A percentile compares a stretch with the other conserved stretches of the same genome.
These are phyloP conservation scores for Drosophila kokeensis DNA, from an alignment of 2,888 invertebrate species.

Conservation along the genomic window DNA sequence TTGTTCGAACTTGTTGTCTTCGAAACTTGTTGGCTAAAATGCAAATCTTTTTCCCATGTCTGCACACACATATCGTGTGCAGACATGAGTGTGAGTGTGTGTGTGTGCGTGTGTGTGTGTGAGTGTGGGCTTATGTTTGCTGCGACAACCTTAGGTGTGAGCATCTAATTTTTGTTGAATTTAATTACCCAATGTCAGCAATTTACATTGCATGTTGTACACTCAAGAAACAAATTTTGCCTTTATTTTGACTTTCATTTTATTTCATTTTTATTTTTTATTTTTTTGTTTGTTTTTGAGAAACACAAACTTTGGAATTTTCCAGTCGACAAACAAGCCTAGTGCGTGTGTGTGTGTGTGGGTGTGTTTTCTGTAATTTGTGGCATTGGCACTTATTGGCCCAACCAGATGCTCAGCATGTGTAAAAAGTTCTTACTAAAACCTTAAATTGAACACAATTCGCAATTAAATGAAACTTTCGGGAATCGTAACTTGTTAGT, in stretches of 20 bases:
- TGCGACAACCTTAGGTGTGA: conserved; percentile 17
- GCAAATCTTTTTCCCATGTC: conserved; percentile 56
- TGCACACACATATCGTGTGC: conserved; percentile 17
- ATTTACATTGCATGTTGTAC: conserved; percentile 42
- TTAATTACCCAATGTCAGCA: conserved; percentile 62
- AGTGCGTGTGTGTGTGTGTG: conserved; percentile 1
- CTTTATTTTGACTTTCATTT: background rate
- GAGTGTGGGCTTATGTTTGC: conserved; percentile 1
- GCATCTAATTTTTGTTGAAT: conserved; percentile 52
- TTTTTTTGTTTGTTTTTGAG: background rate
- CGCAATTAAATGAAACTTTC: background rate
- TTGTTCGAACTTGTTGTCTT: too few relatives aligned
- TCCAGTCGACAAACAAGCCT: background rate
- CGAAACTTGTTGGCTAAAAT: conserved; percentile 45
- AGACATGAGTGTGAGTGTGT: background rate
- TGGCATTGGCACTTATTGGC: conserved; percentile 28
- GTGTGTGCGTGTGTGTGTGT: conserved; percentile 8
- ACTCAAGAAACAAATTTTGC: conserved; percentile 28
- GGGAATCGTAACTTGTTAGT: background rate
- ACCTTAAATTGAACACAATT: background rate
- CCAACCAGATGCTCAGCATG: background rate
- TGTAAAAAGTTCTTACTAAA: background rate
- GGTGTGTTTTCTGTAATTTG: conserved; percentile 25
- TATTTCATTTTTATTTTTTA: background rate
- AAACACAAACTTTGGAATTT: conserved; percentile 1